phyloP scores from a whole-genome alignment of 30 jellyfish, hydroid and myxozoan genomes.

The Turritopsis rubra region DNA sequence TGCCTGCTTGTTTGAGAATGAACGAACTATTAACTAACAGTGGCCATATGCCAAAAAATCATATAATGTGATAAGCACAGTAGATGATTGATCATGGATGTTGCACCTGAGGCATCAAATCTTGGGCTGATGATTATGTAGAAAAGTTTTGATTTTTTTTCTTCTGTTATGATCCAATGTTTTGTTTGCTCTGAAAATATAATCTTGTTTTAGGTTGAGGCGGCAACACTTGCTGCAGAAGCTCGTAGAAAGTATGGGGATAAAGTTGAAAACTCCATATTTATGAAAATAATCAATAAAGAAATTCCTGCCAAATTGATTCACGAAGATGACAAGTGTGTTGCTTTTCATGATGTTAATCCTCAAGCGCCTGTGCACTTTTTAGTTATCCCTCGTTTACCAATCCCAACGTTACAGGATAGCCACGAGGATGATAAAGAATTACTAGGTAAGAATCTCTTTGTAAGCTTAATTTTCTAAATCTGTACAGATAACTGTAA shows the following conservation, averaged over 20 bases:
- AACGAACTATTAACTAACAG: no score
- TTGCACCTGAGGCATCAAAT: no score
- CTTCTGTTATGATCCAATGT: no score
- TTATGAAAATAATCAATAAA: slow-evolving; percentile 73
- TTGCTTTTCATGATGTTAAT: slow-evolving; percentile 87
- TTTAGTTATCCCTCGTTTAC: slow-evolving; percentile 84
- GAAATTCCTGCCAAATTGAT: slow-evolving; percentile 86
- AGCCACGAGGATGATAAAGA: slow-evolving; percentile 36
- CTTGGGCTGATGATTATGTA: no score
- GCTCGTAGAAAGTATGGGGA: slow-evolving; percentile 71
- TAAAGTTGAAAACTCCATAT: slow-evolving; percentile 70
- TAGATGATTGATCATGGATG: no score
- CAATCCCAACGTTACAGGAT: slow-evolving; percentile 42
- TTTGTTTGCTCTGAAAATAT: no score
- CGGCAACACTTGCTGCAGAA: slow-evolving; percentile 62
- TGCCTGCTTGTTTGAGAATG: no score
- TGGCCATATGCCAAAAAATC: no score
- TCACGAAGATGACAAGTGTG: slow-evolving; percentile 92
- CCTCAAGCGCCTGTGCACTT: slow-evolving; percentile 99
- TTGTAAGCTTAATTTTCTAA: no score
- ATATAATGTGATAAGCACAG: no score
- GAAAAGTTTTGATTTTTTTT: no score
- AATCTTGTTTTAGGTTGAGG: slow-evolving; percentile 24
- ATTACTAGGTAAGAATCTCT: slow-evolving; percentile 17
- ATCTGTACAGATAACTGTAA: no score